phyloP scores from a whole-genome alignment of 2,888 invertebrate genomes.

The Drosophila imparisetae region DNA sequence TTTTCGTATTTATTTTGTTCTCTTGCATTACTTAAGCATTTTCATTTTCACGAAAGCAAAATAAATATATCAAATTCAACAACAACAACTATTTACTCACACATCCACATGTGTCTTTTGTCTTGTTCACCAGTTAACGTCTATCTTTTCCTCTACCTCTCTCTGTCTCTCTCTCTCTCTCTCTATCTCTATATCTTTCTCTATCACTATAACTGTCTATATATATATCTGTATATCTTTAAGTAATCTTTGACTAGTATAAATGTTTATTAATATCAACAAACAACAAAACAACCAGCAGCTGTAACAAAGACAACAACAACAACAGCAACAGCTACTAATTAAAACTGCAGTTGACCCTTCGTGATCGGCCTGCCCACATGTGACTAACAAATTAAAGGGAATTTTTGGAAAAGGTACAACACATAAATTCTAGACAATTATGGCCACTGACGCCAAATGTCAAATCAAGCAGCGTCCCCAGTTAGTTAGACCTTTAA shows the following conservation, averaged over 20 bases:
- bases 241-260: constrained; percentile 63
- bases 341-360: constrained; percentile 67
- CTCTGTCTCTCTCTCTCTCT: constrained; percentile 11
- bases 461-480: constrained; percentile 78
- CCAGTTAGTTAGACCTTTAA: constrained; percentile 79
- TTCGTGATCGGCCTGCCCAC: constrained; percentile 50
- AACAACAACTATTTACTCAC: constrained; percentile 80
- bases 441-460: constrained; percentile 81
- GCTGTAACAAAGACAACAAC: constrained; percentile 5
- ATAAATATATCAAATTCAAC: constrained; percentile 49
- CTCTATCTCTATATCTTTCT: constrained; percentile 25
- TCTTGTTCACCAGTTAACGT: constrained; percentile 83
- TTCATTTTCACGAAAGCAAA: constrained; percentile 69
- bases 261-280: constrained; percentile 68
- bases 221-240: constrained; percentile 40
- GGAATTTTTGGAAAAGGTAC: constrained; percentile 69
- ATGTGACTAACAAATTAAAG: constrained; percentile 67
- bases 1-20: constrained; percentile 23
- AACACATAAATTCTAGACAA: constrained; percentile 81
- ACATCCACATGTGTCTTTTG: constrained; percentile 84
- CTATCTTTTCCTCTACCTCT: constrained; percentile 37
- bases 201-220: constrained; percentile 25
- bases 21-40: constrained; percentile 31
- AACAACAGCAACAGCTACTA: constrained; percentile 49
- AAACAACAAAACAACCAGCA: constrained; percentile 42